Base-by-base conservation (phyloP, 1,140 invertebrate species). In the Brevipalpus yothersi region DNA sequence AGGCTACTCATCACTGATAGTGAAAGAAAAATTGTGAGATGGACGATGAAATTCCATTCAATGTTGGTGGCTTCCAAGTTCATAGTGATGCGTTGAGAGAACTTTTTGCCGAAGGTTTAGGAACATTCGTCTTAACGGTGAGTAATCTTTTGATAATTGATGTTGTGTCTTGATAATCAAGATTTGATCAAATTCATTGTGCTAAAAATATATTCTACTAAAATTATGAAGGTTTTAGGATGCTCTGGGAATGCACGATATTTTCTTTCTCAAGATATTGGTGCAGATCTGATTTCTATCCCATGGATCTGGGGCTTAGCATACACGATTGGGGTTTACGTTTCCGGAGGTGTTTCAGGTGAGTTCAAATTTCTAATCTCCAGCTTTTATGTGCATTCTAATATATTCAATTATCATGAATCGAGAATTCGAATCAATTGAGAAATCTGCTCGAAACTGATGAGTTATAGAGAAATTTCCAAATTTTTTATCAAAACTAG, bases 61-160 rank as follows among this genome's bases (percentile, higher is more conserved):
- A 51, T 17, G 60, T 66, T 39, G 61, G 60, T 23, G 61, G 62
- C 17, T 63, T 67, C 13, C 55, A 61, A 58, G 61, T 71, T 4
- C 60, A 63, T 40, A 67, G 66, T 53, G 51, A 64, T 15, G 54
- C 67, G 10, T 41, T 69, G 4, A 62, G 73, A 41, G 69, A 75
- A 60, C 67, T 72, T 43, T 62, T 76, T 10, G 69, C 75, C 7
- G 74, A 76, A 64, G 71, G 75, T 58, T 62, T 72, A 21, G 74
- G 75, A 45, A 77, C 74, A 39, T 75, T 76, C 62, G 66, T 76
- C 19, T 67, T 76, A 4, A 64, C 74, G 61, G 74, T 77, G 63
- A 72, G 71, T 70, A 19, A 9, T 17, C 43, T 45, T 13, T 45
- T 45, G 43, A 45, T 31, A n/a, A n/a, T n/a, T n/a, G n/a, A n/a